These are phyloP conservation scores for Onthophagus sagittarius DNA, from an alignment of 2,888 invertebrate species.

Conservation along the genomic window DNA sequence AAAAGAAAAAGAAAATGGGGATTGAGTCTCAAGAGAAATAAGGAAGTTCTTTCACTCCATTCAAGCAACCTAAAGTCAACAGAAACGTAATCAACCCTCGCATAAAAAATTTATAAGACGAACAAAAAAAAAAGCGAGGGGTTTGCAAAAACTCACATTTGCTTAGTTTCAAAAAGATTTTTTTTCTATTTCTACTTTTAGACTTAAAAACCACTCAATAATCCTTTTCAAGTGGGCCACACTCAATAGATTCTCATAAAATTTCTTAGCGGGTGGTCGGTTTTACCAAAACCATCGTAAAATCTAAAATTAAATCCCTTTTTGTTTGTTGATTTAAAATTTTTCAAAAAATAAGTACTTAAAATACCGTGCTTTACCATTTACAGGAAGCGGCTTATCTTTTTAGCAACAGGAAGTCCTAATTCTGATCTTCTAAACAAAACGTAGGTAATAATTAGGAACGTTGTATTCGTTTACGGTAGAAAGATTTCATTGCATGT, in stretches of 20 bases:
- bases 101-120: neutral
- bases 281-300: neutral
- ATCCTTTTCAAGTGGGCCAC: neutral
- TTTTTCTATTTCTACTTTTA: neutral
- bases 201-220: neutral
- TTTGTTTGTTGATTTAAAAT: too few species aligned
- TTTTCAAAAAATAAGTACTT: neutral
- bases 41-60: slow-evolving; percentile 9
- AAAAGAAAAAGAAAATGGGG: neutral
- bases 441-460: neutral
- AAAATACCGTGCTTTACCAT: neutral
- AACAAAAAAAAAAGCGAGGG: neutral
- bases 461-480: neutral
- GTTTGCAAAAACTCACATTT: neutral
- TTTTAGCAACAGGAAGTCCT: neutral
- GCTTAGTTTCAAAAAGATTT: neutral
- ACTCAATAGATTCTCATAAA: neutral
- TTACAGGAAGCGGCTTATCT: neutral
- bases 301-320: neutral
- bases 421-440: neutral
- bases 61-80: slow-evolving; percentile 5
- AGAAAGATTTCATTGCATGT: neutral
- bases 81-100: neutral
- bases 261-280: neutral
- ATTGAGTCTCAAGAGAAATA: slow-evolving; percentile 4